These are phyloP conservation scores for Radopholus similis DNA, from an alignment of 1,140 invertebrate species.

Conservation along the genomic window DNA sequence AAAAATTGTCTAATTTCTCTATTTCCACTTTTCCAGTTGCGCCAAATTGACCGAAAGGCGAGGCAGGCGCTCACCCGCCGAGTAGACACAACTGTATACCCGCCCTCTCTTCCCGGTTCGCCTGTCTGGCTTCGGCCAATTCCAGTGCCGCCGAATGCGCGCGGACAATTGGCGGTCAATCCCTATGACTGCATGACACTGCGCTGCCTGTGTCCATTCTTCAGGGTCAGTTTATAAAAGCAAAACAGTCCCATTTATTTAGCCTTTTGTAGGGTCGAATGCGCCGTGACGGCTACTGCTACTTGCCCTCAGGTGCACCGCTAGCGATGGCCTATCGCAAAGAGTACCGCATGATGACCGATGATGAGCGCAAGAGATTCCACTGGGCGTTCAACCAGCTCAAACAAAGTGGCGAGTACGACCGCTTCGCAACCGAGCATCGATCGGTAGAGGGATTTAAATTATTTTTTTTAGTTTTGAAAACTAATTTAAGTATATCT, in stretches of 20 bases:
- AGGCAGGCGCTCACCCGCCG: conserved; percentile 15
- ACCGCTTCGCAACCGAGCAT: conserved; percentile 44
- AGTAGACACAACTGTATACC: conserved; percentile 28
- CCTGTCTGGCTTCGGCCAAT: conserved; percentile 54
- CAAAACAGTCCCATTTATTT: background rate
- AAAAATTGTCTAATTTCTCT: background rate
- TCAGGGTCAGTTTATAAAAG: conserved; percentile 26
- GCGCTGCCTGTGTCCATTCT: conserved; percentile 56
- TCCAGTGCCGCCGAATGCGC: conserved; percentile 40
- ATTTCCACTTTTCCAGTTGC: conserved; percentile 32
- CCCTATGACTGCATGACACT: conserved; percentile 60
- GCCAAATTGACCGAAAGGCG: conserved; percentile 42
- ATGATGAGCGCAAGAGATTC: conserved; percentile 59
- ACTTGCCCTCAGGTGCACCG: conserved; percentile 32
- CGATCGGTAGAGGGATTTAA: conserved; percentile 30
- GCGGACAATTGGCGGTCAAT: conserved; percentile 54
- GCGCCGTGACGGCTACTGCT: conserved; percentile 44
- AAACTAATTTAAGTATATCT: too few relatives aligned
- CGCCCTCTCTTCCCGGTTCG: conserved; percentile 44
- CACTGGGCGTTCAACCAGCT: conserved; percentile 61
- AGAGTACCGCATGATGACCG: conserved; percentile 61
- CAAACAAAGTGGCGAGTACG: conserved; percentile 61
- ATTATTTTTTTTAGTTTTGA: too few relatives aligned
- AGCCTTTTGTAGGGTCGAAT: conserved; percentile 35
- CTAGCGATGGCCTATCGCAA: conserved; percentile 55